These are phyloP conservation scores for Bryconaethiops microstoma DNA, from an alignment of 2,797 vertebrate species.

Conservation along the genomic window DNA sequence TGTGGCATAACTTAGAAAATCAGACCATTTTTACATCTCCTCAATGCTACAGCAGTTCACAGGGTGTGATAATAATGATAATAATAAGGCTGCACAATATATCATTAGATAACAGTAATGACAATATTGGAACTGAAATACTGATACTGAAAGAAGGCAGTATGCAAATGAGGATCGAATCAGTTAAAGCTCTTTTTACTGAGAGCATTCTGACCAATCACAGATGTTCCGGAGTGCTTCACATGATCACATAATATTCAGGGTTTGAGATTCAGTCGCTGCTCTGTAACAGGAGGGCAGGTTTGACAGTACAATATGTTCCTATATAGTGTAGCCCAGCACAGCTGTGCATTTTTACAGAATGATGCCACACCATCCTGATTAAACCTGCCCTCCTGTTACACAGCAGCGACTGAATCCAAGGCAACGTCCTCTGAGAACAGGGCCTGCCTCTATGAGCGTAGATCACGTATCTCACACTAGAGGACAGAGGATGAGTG, in stretches of 20 bases:
- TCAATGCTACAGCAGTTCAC: not conserved
- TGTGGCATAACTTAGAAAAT: not conserved
- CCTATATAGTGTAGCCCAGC: too few relatives aligned
- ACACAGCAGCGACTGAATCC: not conserved
- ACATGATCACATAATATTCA: too few relatives aligned
- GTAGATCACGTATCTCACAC: not conserved
- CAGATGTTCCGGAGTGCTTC: not conserved
- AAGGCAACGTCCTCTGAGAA: constrained; percentile 2
- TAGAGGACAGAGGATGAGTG: not conserved
- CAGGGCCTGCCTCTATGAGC: not conserved
- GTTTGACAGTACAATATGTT: too few relatives aligned
- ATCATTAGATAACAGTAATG: not conserved
- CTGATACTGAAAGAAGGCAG: too few relatives aligned
- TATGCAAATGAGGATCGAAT: not conserved
- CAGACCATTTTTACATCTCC: not conserved
- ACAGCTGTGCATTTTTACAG: not conserved
- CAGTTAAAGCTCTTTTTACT: not conserved
- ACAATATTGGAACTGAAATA: not conserved
- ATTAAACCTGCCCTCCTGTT: not conserved
- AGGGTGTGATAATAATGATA: not conserved
- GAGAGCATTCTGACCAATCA: not conserved
- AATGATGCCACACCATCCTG: not conserved
- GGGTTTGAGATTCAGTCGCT: too few relatives aligned
- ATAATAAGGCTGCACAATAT: not conserved
- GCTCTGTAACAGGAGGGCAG: too few relatives aligned